Base-by-base conservation (phyloP, 2,113 vertebrate genomes). In the Craseonycteris thonglongyai region DNA sequence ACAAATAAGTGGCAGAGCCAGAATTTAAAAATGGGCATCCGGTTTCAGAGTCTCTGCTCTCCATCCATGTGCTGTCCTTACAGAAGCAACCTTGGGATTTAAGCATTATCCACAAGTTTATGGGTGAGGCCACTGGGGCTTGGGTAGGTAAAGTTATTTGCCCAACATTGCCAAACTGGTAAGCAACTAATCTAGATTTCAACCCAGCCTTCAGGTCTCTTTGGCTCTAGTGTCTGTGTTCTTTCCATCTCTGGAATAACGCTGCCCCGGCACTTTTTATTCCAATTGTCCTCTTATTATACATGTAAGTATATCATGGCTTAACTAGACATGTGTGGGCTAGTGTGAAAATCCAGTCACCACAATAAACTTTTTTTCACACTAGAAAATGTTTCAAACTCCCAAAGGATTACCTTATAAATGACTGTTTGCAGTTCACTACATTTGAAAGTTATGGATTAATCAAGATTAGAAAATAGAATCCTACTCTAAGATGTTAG, bases 351-450 rank as follows among this genome's bases (percentile, higher is more conserved):
- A 63, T 59, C 18, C 14, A 69, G 33, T 47, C 49, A 92, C 40
- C 5, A 4, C 56, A 88, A 92, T 90, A 12, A 88, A 65, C 16
- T 18, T 40, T 88, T 81, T 45, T 38, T 65, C 1, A 35, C 56
- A n/a, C 91, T 83, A 79, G 63, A 89, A 95, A 51, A 12, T 71
- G 7, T 71, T 94, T 75, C 68, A 68, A 54, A 92, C 35, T 92
- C 90, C 54, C 54, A 81, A 85, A 80, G 45, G 7, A 56, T 85
- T n/a, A 63, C 14, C 42, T 92, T 90, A 83, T 38, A 66, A 84
- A 69, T 81, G 71, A 42, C 38, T 88, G 22, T 90, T 72, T 92
- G 24, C 30, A 79, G 14, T 91, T 68, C 30, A 82, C 47, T 72
- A 38, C n/a, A 79, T 91, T 59, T 51, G 51, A 69, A 94, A 84